Conservation (phyloP, 2,113 vertebrate species). For the Narcine bancroftii region DNA sequence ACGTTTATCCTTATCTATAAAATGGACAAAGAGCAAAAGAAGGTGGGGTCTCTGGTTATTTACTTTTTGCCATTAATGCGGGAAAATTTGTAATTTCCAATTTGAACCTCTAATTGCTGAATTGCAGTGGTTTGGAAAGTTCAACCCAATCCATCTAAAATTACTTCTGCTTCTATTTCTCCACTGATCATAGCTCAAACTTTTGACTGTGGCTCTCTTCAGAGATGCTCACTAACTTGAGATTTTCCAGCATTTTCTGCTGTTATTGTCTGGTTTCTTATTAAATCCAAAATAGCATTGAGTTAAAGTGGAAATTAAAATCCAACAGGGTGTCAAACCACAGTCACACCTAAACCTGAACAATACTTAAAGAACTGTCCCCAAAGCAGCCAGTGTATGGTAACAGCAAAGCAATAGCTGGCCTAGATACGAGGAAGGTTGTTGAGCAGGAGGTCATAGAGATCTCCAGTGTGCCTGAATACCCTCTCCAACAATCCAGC, state of each 20-base stretch:
- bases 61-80: not conserved
- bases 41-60: not conserved
- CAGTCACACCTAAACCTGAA: too few relatives aligned
- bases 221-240: too few relatives aligned
- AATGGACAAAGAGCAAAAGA: constrained; percentile 39
- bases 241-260: too few relatives aligned
- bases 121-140: not conserved
- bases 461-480: too few relatives aligned
- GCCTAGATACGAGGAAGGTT: too few relatives aligned
- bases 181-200: not conserved
- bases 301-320: not conserved
- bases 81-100: not conserved
- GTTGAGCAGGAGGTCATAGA: too few relatives aligned
- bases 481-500: too few relatives aligned
- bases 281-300: not conserved
- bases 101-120: not conserved
- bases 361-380: too few relatives aligned
- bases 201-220: too few relatives aligned
- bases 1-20: constrained; percentile 68
- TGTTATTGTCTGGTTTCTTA: not conserved
- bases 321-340: too few relatives aligned
- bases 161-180: not conserved
- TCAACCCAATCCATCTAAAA: not conserved
- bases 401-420: too few relatives aligned
- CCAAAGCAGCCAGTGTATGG: too few relatives aligned